Percentiles rank a stretch among this genome's conserved stretches.
These are phyloP conservation scores for Linnaemya vulpina DNA, from an alignment of 2,888 invertebrate genomes.

Conservation along the genomic window DNA sequence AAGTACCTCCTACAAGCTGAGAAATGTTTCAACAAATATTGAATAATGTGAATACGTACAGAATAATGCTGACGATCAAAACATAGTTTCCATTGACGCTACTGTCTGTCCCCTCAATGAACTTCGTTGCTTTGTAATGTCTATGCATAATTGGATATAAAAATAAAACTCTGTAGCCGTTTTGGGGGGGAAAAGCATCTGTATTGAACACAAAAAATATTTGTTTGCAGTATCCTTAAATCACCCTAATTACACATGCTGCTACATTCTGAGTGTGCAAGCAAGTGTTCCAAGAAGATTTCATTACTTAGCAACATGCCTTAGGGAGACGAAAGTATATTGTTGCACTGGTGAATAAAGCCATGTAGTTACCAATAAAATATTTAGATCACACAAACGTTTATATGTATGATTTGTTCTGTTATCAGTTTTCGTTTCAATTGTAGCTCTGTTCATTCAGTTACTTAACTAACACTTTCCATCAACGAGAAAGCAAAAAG, in stretches of 20 bases:
- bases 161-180: not conserved
- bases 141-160: not conserved
- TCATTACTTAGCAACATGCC: slow-evolving; percentile 60
- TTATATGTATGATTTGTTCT: not conserved
- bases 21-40: no score
- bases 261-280: not conserved
- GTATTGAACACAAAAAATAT: no score
- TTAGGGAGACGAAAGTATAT: slow-evolving; percentile 7
- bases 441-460: no score
- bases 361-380: slow-evolving; percentile 25
- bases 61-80: no score
- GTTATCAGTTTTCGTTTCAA: slow-evolving; percentile 36
- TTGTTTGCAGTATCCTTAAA: not conserved
- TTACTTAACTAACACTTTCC: no score
- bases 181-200: no score
- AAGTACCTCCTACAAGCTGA: no score
- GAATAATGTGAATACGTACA: no score
- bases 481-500: no score
- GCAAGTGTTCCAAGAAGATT: slow-evolving; percentile 8
- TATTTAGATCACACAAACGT: not conserved
- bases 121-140: no score
- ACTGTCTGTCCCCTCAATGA: no score
- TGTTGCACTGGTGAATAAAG: slow-evolving; percentile 43
- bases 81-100: no score
- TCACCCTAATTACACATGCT: slow-evolving; percentile 15